Evolutionary conservation across 2,888 invertebrate genomes (phyloP), one percentile per base, ranked within the genome.

Genomic region (Tetragnatha montana): DNA sequence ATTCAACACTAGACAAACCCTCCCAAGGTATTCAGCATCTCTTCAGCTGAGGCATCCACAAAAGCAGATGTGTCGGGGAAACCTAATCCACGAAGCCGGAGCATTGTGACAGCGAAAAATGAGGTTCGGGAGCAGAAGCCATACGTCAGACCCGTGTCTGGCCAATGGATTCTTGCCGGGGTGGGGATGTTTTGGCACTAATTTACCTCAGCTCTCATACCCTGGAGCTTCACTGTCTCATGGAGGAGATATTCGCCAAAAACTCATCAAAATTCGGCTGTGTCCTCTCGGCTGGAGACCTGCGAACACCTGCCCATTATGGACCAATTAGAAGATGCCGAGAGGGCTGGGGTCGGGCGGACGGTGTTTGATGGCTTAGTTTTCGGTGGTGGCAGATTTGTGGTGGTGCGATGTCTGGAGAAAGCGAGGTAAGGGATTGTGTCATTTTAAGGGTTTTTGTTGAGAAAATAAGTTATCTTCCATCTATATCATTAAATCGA

Each of bases 61-160:
- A 81, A 89, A 84, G 85, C 89, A 84, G 89, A 89, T 89, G 89
- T 89, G 71, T 84, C 69, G 35, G 74, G 74, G 89, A 89, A 89
- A 89, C 79, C 71, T 85, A 85, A 89, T 85, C 89, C 83, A 47
- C 17, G 73, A 60, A 47, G 75, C 17, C 49, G 60, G 76, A 68
- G 83, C 49, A 51, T 71, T 78, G 35, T 89, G 89, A 89, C 89
- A 85, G 81, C 68, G 80, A 89, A 84, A 85, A 89, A 89, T 89
- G 84, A 89, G 73, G 74, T 89, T 73, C 49, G 60, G 83, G 81
- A 60, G 83, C 76, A 81, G 8, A 70, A 89, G 89, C 70, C 89
- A 73, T 89, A 75, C 80, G 84, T 89, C 89, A 85, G 80, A 19
- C 17, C 47, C 74, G 49, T 49, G 70, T 81, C 69, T 81, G 84